phyloP scores from a whole-genome alignment of 2,113 vertebrate genomes.

The Greenwoodochromis staneri region DNA sequence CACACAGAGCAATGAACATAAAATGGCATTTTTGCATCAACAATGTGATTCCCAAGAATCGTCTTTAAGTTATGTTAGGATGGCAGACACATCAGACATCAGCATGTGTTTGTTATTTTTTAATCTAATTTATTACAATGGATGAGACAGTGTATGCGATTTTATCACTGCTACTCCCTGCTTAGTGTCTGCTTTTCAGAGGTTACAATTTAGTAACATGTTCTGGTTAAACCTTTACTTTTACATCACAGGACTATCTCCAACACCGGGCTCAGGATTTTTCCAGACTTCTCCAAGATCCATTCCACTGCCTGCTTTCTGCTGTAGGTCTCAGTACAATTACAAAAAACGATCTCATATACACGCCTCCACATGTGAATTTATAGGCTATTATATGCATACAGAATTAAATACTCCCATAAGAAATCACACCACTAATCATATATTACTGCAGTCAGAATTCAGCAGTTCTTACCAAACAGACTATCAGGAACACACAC shows the following conservation, averaged over 20 bases:
- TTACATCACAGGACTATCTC: constrained; percentile 56
- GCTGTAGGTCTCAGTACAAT: constrained; percentile 51
- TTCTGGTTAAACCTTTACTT: constrained; percentile 6
- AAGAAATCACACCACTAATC: background rate
- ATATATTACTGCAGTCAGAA: background rate
- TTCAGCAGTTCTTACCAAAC: background rate
- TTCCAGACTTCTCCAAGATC: constrained; percentile 66
- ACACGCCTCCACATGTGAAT: background rate
- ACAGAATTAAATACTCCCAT: background rate
- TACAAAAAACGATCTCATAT: background rate
- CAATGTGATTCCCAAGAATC: background rate
- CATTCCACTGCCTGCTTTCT: constrained; percentile 44
- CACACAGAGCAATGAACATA: background rate
- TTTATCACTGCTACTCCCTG: background rate
- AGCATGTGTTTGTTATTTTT: background rate
- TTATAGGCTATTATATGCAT: background rate
- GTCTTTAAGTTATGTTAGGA: background rate
- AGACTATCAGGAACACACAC: background rate
- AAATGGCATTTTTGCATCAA: background rate
- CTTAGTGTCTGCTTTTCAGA: background rate
- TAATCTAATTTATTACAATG: background rate
- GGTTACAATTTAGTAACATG: constrained; percentile 1
- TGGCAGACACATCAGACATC: background rate
- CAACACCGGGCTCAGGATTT: constrained; percentile 58
- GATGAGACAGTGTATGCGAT: background rate